phyloP scores from a whole-genome alignment of 2,888 invertebrate genomes.

The Cephonodes hylas region DNA sequence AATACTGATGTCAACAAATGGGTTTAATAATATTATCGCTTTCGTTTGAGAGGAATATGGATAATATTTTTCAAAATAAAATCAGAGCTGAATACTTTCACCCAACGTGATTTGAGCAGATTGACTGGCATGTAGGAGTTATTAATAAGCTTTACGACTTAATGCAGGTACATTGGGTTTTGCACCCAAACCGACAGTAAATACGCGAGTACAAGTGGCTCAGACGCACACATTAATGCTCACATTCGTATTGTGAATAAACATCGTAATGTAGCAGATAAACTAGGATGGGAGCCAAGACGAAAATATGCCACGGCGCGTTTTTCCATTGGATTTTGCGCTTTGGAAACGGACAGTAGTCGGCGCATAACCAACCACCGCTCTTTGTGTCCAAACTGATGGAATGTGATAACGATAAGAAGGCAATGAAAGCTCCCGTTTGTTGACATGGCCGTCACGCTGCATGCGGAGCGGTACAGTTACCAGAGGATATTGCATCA shows the following conservation, averaged over 20 bases:
- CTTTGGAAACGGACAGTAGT: constrained; percentile 75
- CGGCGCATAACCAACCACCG: constrained; percentile 50
- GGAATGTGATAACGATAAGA: constrained; percentile 49
- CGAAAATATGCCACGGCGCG: constrained; percentile 80
- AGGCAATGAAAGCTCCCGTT: constrained; percentile 12
- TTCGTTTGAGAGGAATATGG: background rate
- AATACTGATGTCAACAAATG: background rate
- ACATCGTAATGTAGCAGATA: constrained; percentile 82
- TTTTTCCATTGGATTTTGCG: constrained; percentile 80
- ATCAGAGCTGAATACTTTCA: background rate
- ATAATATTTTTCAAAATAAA: background rate
- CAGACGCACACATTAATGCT: constrained; percentile 76
- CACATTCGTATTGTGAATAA: constrained; percentile 81
- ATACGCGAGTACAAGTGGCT: constrained; percentile 63
- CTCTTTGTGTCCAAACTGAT: constrained; percentile 62
- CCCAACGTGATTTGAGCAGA: constrained; percentile 13
- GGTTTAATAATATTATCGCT: background rate
- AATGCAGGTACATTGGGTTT: constrained; percentile 31
- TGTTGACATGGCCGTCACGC: constrained; percentile 11
- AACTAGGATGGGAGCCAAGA: constrained; percentile 82
- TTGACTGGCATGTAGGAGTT: constrained; percentile 16
- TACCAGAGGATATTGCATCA: constrained; percentile 9
- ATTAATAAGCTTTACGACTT: constrained; percentile 25
- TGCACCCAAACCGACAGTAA: constrained; percentile 44
- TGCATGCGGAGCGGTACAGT: background rate